phyloP scores from a whole-genome alignment of 2,797 vertebrate species.

The Adelosebastes latens region DNA sequence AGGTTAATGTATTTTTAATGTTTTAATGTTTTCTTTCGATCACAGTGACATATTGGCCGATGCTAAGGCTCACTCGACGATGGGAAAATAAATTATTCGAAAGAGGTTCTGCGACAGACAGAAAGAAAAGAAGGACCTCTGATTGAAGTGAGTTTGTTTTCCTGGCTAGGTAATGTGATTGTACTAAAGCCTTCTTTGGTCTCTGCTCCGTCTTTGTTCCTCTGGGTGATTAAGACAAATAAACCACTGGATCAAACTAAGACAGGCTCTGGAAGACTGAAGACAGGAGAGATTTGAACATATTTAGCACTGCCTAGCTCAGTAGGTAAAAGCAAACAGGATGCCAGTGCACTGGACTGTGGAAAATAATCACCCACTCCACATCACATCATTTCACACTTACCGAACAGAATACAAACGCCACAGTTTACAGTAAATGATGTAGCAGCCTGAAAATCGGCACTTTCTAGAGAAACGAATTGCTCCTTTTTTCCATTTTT shows the following conservation, averaged over 20 bases:
- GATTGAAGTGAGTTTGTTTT: slow-evolving; percentile 68
- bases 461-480: slow-evolving; percentile 25
- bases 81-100: slow-evolving; percentile 18
- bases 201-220: slow-evolving; percentile 52
- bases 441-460: slow-evolving; percentile 23
- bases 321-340: slow-evolving; percentile 38
- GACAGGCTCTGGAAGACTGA: slow-evolving; percentile 53
- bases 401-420: slow-evolving; percentile 24
- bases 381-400: slow-evolving; percentile 45
- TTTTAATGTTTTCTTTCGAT: slow-evolving; percentile 33
- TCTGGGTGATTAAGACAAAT: slow-evolving; percentile 72
- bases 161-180: slow-evolving; percentile 57
- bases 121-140: slow-evolving; percentile 24
- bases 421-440: slow-evolving; percentile 34
- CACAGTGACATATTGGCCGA: neutral
- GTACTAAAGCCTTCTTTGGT: slow-evolving; percentile 51
- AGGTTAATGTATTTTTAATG: slow-evolving; percentile 11
- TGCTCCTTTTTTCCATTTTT: slow-evolving; percentile 33
- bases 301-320: slow-evolving; percentile 12
- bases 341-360: slow-evolving; percentile 20
- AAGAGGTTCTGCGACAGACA: slow-evolving; percentile 4
- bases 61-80: slow-evolving; percentile 3
- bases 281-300: slow-evolving; percentile 30
- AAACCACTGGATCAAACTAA: slow-evolving; percentile 58
- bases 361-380: slow-evolving; percentile 57